Base-by-base conservation (phyloP, 1,140 invertebrate species). In the Drosophila eugracilis region DNA sequence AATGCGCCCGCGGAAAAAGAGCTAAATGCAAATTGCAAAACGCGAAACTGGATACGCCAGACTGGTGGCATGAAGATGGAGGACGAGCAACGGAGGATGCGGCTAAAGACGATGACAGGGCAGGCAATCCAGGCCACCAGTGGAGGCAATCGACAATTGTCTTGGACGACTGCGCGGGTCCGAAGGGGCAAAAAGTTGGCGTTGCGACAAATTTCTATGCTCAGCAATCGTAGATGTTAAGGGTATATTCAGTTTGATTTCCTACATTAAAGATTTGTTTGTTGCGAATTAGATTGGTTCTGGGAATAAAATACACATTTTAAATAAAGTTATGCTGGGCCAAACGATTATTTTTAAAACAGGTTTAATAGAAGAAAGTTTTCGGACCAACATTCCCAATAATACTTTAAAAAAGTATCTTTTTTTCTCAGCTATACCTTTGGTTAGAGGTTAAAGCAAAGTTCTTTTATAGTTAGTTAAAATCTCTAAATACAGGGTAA, bases 131-230 rank as follows among this genome's bases (percentile, higher is more conserved):
- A 36, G 50, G 63, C 63, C 73, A 67, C 53, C 53, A 67, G 65
- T 66, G 63, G 45, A 67, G 63, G 60, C 63, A 67, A 67, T 67
- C 22, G 63, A 32, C 63, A 52, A 65, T 36, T 37, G 49, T 47
- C 44, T 47, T 28, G 14, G 44, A 32, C 49, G 19, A 14, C 49
- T 36, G 14, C 19, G 14, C 19, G 44, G 19, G 60, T 6, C 55
- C 30, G 32, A 47, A 44, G 57, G 54, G 21, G 59, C 59, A 42
- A 30, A 60, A 63, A 65, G 58, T 66, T 66, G 63, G 44, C 59
- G 36, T 36, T 66, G 59, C 59, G 45, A 67, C 63, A 66, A 67
- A 67, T 66, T 52, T 66, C 6, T 5, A 7, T 65, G 28, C 36
- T 36, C 12, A 1, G 4, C n/a, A 15, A 2, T n/a, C 0, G 1